Evolutionary conservation across 64 coral and sea anemone genomes (phyloP), one percentile per base, ranked within the genome.

Genomic region (Catalaphyllia jardinei): DNA sequence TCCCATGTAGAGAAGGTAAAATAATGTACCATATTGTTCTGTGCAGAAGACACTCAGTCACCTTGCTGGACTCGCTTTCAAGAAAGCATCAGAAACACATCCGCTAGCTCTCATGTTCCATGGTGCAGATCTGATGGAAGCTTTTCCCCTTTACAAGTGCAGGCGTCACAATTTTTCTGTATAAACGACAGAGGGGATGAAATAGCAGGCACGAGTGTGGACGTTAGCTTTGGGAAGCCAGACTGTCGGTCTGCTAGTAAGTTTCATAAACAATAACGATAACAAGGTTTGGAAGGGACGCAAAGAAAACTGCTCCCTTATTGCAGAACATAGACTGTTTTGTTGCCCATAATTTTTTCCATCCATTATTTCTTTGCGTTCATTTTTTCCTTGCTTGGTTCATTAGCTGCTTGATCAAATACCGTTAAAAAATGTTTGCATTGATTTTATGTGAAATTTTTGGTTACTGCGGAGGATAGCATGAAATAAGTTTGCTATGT

Each of bases 111-210:
- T 75, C 92, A 92, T 60, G 52, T 80, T 46, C 94, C 94, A 14
- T 88, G 91, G 86, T 95, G 94, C 29, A 83, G 10, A 4, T 31
- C 49, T 17, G 78, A 88, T 63, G 94, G 94, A 51, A 63, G 30
- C 29, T 95, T 88, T 49, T 74, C 71, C 18, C 79, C 78, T 24
- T 46, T 92, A 25, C 94, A 95, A 71, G 59, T 91, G 69, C 89
- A 96, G 62, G 80, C 74, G 42, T 92, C 86, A 18, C 74, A 61
- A 16, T 92, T 84, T 80, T 96, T 92, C 75, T 96, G 94, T 67
- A 86, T 96, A 52, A 88, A 92, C 39, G 63, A 85, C 2, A 33
- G 33, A 30, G 94, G 94, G 0, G 33, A 35, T 52, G 94, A 96
- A 74, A 28, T 96, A 17, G 55, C 85, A 52, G 86, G 90, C 24